Conservation (phyloP, 2,113 vertebrate species). For the Melozone crissalis region DNA sequence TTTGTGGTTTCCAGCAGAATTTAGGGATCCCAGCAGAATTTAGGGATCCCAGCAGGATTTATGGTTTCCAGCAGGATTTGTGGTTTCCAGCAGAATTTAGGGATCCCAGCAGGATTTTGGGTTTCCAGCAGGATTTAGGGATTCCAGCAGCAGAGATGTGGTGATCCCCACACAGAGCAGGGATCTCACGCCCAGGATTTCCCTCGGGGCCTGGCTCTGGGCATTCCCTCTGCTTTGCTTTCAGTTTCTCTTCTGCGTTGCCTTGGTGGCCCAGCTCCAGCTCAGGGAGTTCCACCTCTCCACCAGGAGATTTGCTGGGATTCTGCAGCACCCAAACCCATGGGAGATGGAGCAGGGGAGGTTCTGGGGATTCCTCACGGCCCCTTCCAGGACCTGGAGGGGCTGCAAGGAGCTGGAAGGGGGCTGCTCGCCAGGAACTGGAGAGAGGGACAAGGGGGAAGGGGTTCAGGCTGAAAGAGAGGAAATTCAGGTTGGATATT, state of each 20-base stretch:
- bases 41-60: background rate
- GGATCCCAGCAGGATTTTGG: background rate
- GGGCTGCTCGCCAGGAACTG: background rate
- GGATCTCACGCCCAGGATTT: too few relatives aligned
- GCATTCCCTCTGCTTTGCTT: background rate
- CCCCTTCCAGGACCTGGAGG: background rate
- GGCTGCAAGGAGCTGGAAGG: background rate
- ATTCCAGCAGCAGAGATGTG: accelerated
- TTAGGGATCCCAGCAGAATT: background rate
- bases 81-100: accelerated
- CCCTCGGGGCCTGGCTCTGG: background rate
- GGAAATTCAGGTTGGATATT: background rate
- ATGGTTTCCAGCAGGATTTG: accelerated
- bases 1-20: background rate
- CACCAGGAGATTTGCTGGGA: accelerated
- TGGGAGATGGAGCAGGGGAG: background rate
- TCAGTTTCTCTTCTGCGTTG: background rate
- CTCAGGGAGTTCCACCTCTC: background rate
- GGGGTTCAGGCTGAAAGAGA: background rate
- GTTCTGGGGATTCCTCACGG: background rate
- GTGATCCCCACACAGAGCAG: too few relatives aligned
- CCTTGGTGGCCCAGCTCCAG: background rate
- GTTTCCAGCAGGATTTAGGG: background rate
- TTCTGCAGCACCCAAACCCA: accelerated
- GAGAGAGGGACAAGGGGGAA: too few relatives aligned